Evolutionary conservation across 2,797 vertebrate species (phyloP), one percentile per base, ranked within the genome.

Genomic region (Platalea minor): DNA sequence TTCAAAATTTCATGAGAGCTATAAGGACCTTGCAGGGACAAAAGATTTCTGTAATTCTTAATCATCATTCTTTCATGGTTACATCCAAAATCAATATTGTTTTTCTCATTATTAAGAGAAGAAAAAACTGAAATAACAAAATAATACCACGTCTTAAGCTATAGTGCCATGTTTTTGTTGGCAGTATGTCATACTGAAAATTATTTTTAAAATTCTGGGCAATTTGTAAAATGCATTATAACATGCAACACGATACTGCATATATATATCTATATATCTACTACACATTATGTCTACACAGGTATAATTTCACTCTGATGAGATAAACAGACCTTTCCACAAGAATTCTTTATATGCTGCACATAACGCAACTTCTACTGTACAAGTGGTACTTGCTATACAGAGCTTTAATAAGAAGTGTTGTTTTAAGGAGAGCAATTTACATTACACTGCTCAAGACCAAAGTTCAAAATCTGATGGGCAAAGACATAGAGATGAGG

Each of bases 81-180:
- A 91, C 70, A 95, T 97, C 97, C 97, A 97, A 98, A 97, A 98
- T 97, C 96, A 98, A 98, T 98, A 98, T 97, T 97, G 89, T 91
- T 95, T 97, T 97, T 97, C 96, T 96, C 88, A 95, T 98, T 98
- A 97, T 97, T 97, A 96, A 96, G 57, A 91, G 54, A 91, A 92
- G 87, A 93, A 91, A 96, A 97, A 96, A 85, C 63, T 79, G 94
- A 97, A 97, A 96, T 95, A 97, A 95, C 93, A 88, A 97, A 97
- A 94, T 96, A 97, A 89, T 79, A 59, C 74, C 78, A 61, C 72
- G 48, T 48, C 95, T 95, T 91, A 90, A 96, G 91, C 35, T 73
- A 63, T 11, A 87, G 37, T 56, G 73, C 84, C 59, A 77, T 96
- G 83, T 95, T 97, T 97, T 94, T 88, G 37, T 96, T 97, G 96